These are phyloP conservation scores for Cirrhinus mrigala DNA, from an alignment of 2,797 vertebrate species.

Conservation along the genomic window DNA sequence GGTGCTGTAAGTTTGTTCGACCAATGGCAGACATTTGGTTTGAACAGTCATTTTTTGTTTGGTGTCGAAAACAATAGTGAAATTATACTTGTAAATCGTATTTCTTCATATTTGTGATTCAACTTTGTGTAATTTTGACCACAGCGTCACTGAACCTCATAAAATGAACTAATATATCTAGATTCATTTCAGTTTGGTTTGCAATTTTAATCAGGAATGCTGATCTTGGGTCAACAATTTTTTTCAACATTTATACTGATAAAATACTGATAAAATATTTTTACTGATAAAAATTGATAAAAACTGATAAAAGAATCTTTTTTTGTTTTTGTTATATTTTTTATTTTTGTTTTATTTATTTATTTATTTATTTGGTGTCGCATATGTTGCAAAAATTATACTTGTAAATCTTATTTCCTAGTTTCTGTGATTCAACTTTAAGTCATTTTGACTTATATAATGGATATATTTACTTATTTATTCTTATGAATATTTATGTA, in stretches of 20 bases:
- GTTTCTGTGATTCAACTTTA: not conserved
- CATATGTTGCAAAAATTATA: not conserved
- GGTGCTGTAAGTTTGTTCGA: no score
- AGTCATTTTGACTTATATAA: not conserved
- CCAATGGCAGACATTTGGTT: no score
- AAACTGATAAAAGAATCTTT: no score
- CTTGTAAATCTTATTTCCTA: not conserved
- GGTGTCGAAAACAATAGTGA: not conserved
- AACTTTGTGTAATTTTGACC: not conserved
- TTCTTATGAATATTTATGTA: no score
- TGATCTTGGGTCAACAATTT: not conserved
- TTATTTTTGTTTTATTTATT: no score
- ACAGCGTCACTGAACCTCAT: not conserved
- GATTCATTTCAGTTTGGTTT: not conserved
- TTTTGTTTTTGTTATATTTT: no score
- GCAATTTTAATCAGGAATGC: not conserved
- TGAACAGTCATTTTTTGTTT: no score
- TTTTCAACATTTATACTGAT: not conserved
- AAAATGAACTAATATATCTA: not conserved
- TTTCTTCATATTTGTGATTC: not conserved
- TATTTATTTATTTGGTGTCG: no score
- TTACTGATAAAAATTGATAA: no score
- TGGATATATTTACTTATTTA: no score
- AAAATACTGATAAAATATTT: no score
- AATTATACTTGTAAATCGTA: not conserved